phyloP scores from a whole-genome alignment of 2,113 vertebrate species.

The Muscicapa adusta region DNA sequence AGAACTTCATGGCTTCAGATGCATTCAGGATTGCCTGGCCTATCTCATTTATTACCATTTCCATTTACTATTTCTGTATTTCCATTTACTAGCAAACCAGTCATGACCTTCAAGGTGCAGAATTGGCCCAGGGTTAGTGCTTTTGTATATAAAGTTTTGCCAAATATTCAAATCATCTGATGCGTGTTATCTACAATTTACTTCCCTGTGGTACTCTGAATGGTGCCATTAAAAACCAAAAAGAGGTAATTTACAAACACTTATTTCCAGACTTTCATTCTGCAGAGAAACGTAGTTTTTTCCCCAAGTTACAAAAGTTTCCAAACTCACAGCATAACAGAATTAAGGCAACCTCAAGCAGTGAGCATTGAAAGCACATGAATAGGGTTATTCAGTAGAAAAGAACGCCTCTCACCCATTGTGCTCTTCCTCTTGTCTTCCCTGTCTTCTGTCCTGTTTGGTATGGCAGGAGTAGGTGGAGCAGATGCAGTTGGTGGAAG shows the following conservation, averaged over 20 bases:
- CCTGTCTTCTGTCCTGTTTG: conserved; percentile 78
- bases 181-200: neutral
- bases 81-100: neutral
- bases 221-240: neutral
- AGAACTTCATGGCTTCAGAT: neutral
- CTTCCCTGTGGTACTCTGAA: neutral
- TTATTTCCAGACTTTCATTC: conserved; percentile 60
- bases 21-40: neutral
- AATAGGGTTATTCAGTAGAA: neutral
- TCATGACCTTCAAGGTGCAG: neutral
- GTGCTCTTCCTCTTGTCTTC: conserved; percentile 86
- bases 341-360: neutral
- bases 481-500: conserved; percentile 79
- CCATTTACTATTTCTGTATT: neutral
- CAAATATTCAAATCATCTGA: neutral
- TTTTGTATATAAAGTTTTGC: neutral
- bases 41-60: neutral
- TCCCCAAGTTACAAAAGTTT: neutral
- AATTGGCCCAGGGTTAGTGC: neutral
- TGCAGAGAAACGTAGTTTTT: neutral
- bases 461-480: conserved; percentile 61
- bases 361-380: neutral
- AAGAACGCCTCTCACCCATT: conserved; percentile 75
- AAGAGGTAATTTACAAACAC: neutral
- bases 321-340: neutral